These are phyloP conservation scores for Anguilla pacifica DNA, from an alignment of 2,797 vertebrate species.

Conservation along the genomic window DNA sequence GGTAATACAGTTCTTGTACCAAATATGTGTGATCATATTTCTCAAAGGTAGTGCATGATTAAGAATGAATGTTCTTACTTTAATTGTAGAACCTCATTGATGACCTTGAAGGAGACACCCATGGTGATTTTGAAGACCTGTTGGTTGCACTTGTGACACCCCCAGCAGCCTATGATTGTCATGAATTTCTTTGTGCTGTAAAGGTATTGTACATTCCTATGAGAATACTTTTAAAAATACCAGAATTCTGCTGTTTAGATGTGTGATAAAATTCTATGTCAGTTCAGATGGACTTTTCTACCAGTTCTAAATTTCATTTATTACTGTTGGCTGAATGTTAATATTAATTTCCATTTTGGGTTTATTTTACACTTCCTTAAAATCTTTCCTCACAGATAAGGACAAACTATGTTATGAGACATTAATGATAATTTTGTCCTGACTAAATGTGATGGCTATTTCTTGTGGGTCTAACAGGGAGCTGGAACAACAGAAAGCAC, in stretches of 20 bases:
- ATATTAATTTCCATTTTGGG: not conserved
- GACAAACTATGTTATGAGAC: not conserved
- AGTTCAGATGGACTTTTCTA: not conserved
- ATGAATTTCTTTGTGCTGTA: slow-evolving; percentile 77
- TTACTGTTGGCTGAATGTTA: not conserved
- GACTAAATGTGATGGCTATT: not conserved
- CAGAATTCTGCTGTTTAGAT: not conserved
- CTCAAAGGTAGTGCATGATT: not conserved
- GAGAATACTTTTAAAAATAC: not conserved
- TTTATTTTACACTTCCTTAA: not conserved
- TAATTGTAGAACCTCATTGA: slow-evolving; percentile 62
- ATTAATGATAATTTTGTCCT: not conserved
- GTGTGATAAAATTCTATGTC: not conserved
- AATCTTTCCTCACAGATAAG: not conserved
- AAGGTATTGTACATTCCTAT: slow-evolving; percentile 66
- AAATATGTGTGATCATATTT: not conserved
- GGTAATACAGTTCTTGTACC: slow-evolving; percentile 58
- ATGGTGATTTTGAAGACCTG: slow-evolving; percentile 79
- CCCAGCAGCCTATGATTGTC: slow-evolving; percentile 76
- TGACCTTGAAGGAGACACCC: slow-evolving; percentile 83
- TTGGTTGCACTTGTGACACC: slow-evolving; percentile 76
- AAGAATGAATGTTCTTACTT: not conserved
- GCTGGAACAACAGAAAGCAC: slow-evolving; percentile 79
- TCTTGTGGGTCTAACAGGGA: slow-evolving; percentile 65
- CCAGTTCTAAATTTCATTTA: not conserved